Base-by-base conservation (phyloP, 1,140 invertebrate genomes). In the Acarapis woodi region DNA sequence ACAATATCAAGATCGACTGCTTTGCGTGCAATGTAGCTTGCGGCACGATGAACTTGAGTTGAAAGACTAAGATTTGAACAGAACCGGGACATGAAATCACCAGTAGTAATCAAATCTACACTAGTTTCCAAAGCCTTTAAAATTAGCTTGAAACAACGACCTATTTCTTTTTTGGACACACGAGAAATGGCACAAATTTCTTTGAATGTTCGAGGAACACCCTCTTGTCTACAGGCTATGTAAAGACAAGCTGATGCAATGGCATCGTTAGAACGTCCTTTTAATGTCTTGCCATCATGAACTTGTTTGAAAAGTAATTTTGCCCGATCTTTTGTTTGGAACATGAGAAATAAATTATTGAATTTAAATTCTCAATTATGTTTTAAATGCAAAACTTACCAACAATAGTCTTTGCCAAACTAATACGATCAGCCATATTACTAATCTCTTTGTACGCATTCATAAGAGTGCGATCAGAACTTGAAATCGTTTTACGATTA, bases 161-260 rank as follows among this genome's bases (percentile, higher is more conserved):
- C 93, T 47, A 99, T 99, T 61, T 99, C 93, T 53, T 96, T 96
- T 56, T 97, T 97, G 45, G 87, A 90, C 32, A 97, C 46, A 30
- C 49, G 47, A 3, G 41, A 47, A 19, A 48, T 36, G 19, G 46
- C 47, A 40, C 47, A 47, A 10, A 49, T 50, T 42, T 51, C 49
- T 41, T 68, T 99, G 53, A 99, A 97, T 24, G 93, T 99, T 46
- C 93, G 66, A 0, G 90, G 90, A 0, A 97, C 93, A 9, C 83
- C 82, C 58, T 97, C 90, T 53, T 97, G 87, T 23, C 93, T 63
- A 54, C 93, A 99, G 1, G 93, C 88, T 46, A 99, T 97, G 52
- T 99, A 99, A 5, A 99, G 62, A 60, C 88, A 97, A 0, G 93
- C 88, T 0, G 90, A 90, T 1, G 87, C 82, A 49, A 97, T 96